These are phyloP conservation scores for Phalacrocorax pelagicus DNA, from an alignment of 2,113 vertebrate species.

Conservation along the genomic window DNA sequence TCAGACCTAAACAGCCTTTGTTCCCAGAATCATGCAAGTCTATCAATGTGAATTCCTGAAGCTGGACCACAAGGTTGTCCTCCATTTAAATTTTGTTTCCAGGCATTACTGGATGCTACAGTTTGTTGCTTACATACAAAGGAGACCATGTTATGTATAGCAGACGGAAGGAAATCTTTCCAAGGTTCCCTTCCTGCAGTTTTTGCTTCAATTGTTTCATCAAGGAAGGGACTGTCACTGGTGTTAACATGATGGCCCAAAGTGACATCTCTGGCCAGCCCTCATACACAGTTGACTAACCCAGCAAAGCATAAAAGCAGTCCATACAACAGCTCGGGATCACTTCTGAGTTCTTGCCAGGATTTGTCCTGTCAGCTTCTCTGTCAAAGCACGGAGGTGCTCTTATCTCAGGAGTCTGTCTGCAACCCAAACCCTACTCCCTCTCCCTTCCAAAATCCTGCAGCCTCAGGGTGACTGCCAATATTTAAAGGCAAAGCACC, in stretches of 20 bases:
- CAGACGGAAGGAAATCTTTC: conserved; percentile 2
- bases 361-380: neutral
- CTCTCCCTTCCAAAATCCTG: neutral
- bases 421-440: accelerated
- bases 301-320: neutral
- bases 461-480: neutral
- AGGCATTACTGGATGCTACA: neutral
- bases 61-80: neutral
- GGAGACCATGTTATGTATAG: neutral
- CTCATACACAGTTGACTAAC: neutral
- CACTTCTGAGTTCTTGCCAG: neutral
- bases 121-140: neutral
- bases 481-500: neutral
- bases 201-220: conserved; percentile 9
- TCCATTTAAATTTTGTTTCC: neutral
- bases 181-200: neutral
- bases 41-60: neutral
- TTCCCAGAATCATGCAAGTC: neutral
- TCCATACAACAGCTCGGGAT: neutral
- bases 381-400: neutral
- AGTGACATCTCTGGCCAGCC: neutral
- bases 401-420: neutral
- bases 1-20: neutral
- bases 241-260: neutral
- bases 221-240: neutral